Conservation (phyloP, 1,140 invertebrate genomes). For the Protaetia brevitarsis region DNA sequence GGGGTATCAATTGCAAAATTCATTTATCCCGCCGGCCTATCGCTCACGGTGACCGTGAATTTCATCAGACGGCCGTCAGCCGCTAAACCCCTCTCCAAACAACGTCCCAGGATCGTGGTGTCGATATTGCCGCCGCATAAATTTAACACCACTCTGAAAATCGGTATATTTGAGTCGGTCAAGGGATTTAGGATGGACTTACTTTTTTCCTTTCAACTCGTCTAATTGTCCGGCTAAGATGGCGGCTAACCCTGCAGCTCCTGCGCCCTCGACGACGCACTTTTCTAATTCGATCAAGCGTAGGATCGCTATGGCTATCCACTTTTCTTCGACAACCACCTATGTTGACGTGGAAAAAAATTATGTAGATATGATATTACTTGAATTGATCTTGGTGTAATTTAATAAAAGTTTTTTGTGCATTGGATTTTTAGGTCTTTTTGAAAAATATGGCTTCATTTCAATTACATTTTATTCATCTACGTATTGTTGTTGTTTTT, state of each 20-base stretch:
- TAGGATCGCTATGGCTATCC: conserved; percentile 86
- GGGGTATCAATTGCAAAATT: conserved; percentile 73
- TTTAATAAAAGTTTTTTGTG: too few relatives aligned
- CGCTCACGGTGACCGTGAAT: conserved; percentile 82
- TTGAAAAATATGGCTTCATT: too few relatives aligned
- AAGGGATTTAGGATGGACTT: too few relatives aligned
- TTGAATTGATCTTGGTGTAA: too few relatives aligned
- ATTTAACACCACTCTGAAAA: conserved; percentile 72
- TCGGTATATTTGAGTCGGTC: too few relatives aligned
- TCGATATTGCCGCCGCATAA: conserved; percentile 93
- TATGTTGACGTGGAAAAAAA: too few relatives aligned
- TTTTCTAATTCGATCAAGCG: conserved; percentile 86
- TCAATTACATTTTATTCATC: too few relatives aligned
- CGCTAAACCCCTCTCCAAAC: conserved; percentile 84
- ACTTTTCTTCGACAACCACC: conserved; percentile 76
- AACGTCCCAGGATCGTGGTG: conserved; percentile 83
- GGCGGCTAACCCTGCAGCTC: conserved; percentile 82
- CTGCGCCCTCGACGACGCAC: conserved; percentile 90
- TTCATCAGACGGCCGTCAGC: conserved; percentile 83
- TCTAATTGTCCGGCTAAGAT: conserved; percentile 79
- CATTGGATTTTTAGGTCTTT: too few relatives aligned
- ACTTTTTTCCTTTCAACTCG: conserved; percentile 85
- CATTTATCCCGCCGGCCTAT: conserved; percentile 83
- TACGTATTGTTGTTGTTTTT: too few relatives aligned
- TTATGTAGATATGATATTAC: too few relatives aligned